Base-by-base conservation (phyloP, 2,888 invertebrate genomes). In the Microctonus brassicae region DNA sequence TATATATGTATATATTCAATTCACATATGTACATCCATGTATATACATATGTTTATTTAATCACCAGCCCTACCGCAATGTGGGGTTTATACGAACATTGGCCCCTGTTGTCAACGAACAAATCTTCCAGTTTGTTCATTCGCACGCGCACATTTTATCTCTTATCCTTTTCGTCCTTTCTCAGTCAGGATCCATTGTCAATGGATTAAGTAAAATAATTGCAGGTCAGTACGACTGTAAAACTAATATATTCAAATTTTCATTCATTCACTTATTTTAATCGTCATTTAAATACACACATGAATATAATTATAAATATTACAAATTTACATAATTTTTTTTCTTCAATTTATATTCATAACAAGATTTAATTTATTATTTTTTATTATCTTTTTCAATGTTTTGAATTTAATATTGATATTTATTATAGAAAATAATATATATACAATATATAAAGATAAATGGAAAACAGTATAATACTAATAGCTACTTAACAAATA, bases 131-230 rank as follows among this genome's bases (percentile, higher is more conserved):
- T 72, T 70, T 66, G 1, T 17, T 24, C 13, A 13, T 5, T 26
- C 55, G 1, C 26, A n/a, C 5, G 1, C 0, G 11, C 11, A 13
- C 4, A 52, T 33, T 42, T n/a, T n/a, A 13, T 42, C 42, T 17
- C n/a, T 5, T n/a, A 1, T 42, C n/a, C n/a, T n/a, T n/a, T 2
- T 42, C 17, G n/a, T 17, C 17, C 4, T 17, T 69, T 58, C 55
- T 61, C 57, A 13, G 55, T 26, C 36, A 39, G 24, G 13, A 74
- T 64, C 77, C 77, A 81, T 81, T 82, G 81, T 82, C 77, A 67
- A 64, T 63, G 81, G 82, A 82, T 82, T 82, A 81, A 78, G 79
- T 76, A 75, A 78, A 76, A 76, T 76, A 75, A 80, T 78, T 77
- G 74, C 74, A n/a, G 9, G 9, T 36, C 65, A 24, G 57, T 57